These are phyloP conservation scores for Trachymyrmex septentrionalis DNA, from an alignment of 1,140 invertebrate species.

Conservation along the genomic window DNA sequence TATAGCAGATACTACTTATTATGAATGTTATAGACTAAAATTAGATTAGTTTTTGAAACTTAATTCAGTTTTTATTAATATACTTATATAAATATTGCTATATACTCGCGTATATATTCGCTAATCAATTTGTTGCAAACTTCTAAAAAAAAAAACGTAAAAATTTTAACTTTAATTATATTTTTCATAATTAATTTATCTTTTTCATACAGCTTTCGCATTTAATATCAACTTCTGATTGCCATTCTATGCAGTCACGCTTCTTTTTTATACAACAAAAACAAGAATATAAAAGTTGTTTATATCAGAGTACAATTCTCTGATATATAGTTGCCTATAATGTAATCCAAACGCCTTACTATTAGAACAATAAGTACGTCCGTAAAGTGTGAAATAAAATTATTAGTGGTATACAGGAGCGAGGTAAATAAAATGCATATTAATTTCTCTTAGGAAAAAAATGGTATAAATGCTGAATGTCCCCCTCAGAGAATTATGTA, in stretches of 20 bases:
- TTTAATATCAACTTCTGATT: not conserved
- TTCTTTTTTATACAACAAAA: slow-evolving; percentile 8
- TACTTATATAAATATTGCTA: not conserved
- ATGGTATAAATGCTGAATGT: not conserved
- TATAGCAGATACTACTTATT: not conserved
- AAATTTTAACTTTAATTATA: slow-evolving; percentile 3
- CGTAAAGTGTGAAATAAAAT: slow-evolving; percentile 66
- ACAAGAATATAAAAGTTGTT: not conserved
- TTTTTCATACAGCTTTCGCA: not conserved
- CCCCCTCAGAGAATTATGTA: not conserved
- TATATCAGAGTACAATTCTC: not conserved
- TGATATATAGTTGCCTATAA: slow-evolving; percentile 57
- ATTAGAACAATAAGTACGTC: slow-evolving; percentile 70
- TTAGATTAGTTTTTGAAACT: not conserved
- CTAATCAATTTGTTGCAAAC: not conserved
- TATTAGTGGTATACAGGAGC: not conserved
- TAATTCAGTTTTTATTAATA: not conserved
- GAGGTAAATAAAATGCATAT: not conserved
- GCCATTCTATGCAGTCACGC: not conserved
- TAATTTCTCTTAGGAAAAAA: slow-evolving; percentile 34
- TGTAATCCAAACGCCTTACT: slow-evolving; percentile 71
- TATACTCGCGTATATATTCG: not conserved
- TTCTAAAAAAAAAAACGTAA: not conserved
- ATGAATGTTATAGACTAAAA: not conserved
- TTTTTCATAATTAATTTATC: not conserved